phyloP scores from a whole-genome alignment of 2,888 invertebrate genomes.

The Phoronis australis region DNA sequence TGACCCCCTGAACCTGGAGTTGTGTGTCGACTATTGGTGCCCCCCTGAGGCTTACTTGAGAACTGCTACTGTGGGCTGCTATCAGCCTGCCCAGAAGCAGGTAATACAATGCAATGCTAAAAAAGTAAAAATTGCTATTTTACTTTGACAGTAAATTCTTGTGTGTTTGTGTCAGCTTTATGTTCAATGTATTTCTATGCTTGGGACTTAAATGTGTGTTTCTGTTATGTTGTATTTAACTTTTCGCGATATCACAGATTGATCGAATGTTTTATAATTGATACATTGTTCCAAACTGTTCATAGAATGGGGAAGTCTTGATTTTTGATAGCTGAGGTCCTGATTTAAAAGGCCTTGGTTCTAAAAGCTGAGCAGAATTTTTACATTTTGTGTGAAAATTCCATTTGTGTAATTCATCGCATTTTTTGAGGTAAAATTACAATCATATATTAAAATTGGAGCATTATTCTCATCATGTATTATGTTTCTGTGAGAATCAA shows the following conservation, averaged over 20 bases:
- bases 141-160: conserved; percentile 1
- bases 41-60: conserved; percentile 41
- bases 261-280: not conserved
- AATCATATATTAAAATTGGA: too few relatives aligned
- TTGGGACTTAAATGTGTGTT: not conserved
- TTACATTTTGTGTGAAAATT: too few relatives aligned
- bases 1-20: conserved; percentile 66
- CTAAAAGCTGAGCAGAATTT: too few relatives aligned
- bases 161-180: not conserved
- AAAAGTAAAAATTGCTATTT: not conserved
- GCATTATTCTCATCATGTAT: too few relatives aligned
- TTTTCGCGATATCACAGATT: not conserved
- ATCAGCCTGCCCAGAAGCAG: conserved; percentile 52
- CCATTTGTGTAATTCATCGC: too few relatives aligned
- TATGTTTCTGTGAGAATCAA: too few relatives aligned
- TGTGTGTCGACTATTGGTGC: conserved; percentile 80
- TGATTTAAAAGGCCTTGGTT: too few relatives aligned
- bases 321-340: too few relatives aligned
- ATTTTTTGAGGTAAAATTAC: too few relatives aligned
- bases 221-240: not conserved
- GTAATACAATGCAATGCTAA: conserved; percentile 21
- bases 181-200: not conserved
- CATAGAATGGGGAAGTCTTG: too few relatives aligned
- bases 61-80: conserved; percentile 38
- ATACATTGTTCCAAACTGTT: too few relatives aligned